These are phyloP conservation scores for Lithodes maja DNA, from an alignment of 2,888 invertebrate genomes.

Conservation along the genomic window DNA sequence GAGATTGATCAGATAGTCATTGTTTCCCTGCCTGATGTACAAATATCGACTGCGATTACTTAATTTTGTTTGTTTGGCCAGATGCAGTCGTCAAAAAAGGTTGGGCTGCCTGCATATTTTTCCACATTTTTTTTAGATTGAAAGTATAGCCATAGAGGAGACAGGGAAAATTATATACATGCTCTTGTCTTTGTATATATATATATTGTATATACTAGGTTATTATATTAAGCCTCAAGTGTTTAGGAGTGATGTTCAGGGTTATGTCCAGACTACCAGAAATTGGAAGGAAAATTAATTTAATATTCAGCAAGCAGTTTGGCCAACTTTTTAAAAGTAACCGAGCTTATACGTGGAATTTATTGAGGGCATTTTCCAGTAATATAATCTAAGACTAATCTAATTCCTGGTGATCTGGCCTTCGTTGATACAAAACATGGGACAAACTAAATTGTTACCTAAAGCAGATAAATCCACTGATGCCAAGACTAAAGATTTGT, in stretches of 20 bases:
- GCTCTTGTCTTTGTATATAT: constrained; percentile 37
- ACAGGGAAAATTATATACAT: constrained; percentile 4
- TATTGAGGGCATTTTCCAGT: constrained; percentile 35
- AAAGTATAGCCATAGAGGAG: constrained; percentile 19
- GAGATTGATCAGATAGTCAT: not conserved
- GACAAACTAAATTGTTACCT: constrained; percentile 29
- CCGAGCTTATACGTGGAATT: constrained; percentile 4
- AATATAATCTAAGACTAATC: not conserved
- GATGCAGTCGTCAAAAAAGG: not conserved
- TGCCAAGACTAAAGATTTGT: constrained; percentile 58
- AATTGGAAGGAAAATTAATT: constrained; percentile 7
- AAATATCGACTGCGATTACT: not conserved
- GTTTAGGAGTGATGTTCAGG: constrained; percentile 40
- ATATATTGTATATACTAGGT: constrained; percentile 57
- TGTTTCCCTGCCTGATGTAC: constrained; percentile 12
- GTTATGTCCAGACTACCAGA: not conserved
- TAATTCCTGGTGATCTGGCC: constrained; percentile 29
- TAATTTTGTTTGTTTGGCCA: not conserved
- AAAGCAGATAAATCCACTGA: constrained; percentile 43
- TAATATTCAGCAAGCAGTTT: not conserved
- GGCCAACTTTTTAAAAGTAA: not conserved
- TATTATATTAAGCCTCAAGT: constrained; percentile 42
- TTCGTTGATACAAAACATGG: constrained; percentile 12
- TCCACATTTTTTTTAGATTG: constrained; percentile 7
- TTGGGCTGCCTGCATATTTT: constrained; percentile 2